Evolutionary conservation across 2,113 vertebrate species (phyloP).

Genomic region (Sceloporus undulatus): DNA sequence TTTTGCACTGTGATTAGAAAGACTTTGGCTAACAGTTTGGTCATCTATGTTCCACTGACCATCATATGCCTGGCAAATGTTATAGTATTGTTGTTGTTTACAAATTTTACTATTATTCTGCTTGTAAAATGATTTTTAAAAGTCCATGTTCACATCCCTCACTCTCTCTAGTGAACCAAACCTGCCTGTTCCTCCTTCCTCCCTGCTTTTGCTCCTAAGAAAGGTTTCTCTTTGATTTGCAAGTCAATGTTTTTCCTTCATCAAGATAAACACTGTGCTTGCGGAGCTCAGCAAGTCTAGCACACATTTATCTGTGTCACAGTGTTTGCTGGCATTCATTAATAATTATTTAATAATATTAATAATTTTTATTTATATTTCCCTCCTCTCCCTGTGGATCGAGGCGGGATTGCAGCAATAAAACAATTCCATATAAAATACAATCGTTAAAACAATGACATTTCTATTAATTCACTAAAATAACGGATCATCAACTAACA

Average conservation of each 20-base stretch:
- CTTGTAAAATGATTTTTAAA: conserved; percentile 17
- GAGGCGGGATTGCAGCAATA: too few species aligned
- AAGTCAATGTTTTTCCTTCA: neutral
- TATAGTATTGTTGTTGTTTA: neutral
- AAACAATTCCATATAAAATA: too few species aligned
- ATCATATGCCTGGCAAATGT: conserved; percentile 37
- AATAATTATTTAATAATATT: neutral
- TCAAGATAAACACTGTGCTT: neutral
- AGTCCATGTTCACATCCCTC: neutral
- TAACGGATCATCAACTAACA: too few species aligned
- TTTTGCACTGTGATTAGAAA: conserved; percentile 44
- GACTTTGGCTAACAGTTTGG: conserved; percentile 27
- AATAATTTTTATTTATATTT: too few species aligned
- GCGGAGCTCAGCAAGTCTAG: accelerated
- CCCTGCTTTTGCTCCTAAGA: conserved; percentile 11
- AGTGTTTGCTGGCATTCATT: conserved; percentile 19
- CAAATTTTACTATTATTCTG: neutral
- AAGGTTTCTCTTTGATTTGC: neutral
- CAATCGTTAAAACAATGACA: too few species aligned
- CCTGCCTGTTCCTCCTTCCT: neutral
- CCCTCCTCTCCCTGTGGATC: too few species aligned
- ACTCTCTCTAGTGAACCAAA: conserved; percentile 12
- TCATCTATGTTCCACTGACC: conserved; percentile 51
- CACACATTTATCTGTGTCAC: conserved; percentile 25
- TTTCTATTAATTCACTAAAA: too few species aligned